Evolutionary conservation across 2,888 invertebrate genomes (phyloP).

Genomic region (Parnassius apollo): DNA sequence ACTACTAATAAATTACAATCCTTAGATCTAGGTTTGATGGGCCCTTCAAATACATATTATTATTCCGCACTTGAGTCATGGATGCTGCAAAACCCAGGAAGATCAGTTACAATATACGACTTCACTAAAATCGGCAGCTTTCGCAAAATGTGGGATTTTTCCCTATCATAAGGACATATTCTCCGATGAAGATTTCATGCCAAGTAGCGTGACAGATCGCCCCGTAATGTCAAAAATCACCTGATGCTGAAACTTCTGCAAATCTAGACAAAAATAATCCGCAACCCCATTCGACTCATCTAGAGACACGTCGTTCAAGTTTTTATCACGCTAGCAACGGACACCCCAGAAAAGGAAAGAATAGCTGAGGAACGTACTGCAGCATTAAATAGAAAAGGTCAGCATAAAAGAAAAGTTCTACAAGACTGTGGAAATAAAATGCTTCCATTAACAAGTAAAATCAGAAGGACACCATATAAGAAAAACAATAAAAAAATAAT

Average conservation of each 20-base stretch:
- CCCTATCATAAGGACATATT: constrained; percentile 23
- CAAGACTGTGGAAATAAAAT: constrained; percentile 9
- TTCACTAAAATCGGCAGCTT: constrained; percentile 16
- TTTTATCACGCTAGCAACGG: constrained; percentile 12
- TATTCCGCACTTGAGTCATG: constrained; percentile 34
- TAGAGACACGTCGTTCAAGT: constrained; percentile 8
- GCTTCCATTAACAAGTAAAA: constrained; percentile 12
- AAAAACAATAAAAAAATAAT: not conserved
- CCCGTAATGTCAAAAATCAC: constrained; percentile 11
- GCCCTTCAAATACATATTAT: constrained; percentile 32
- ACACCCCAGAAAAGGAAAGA: constrained; percentile 8
- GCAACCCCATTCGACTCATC: constrained; percentile 9
- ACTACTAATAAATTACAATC: constrained; percentile 35
- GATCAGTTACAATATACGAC: constrained; percentile 31
- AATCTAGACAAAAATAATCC: constrained; percentile 8
- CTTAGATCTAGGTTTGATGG: constrained; percentile 33
- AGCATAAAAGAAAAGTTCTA: constrained; percentile 6
- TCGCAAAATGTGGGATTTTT: constrained; percentile 5
- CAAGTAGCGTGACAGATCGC: constrained; percentile 24
- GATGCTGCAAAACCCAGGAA: constrained; percentile 30
- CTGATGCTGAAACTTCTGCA: constrained; percentile 7
- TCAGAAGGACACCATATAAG: constrained; percentile 11
- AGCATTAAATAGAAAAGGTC: constrained; percentile 10
- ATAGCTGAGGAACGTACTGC: constrained; percentile 9
- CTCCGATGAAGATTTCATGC: constrained; percentile 22